Evolutionary conservation across 2,888 invertebrate species (phyloP).

Genomic region (Volucella inanis): DNA sequence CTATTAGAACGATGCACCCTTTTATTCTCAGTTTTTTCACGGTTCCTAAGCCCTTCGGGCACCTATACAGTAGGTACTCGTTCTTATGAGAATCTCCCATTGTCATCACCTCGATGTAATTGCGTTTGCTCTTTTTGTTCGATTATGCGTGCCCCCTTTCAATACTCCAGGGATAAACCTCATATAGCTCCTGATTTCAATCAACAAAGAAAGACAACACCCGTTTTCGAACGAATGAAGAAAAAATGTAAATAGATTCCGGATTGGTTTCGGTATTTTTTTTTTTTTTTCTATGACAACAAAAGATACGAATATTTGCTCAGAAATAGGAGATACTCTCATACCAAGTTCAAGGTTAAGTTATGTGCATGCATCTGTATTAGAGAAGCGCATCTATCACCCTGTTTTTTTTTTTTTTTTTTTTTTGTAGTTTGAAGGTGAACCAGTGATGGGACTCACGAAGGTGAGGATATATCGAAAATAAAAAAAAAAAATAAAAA

Average conservation of each 20-base stretch:
- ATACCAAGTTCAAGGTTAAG: slow-evolving; percentile 67
- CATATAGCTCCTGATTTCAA: slow-evolving; percentile 23
- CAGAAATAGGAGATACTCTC: slow-evolving; percentile 39
- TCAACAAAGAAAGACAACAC: slow-evolving; percentile 4
- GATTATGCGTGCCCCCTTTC: slow-evolving; percentile 50
- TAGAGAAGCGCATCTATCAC: slow-evolving; percentile 15
- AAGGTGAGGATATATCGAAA: slow-evolving; percentile 4
- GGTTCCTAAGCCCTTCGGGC: slow-evolving; percentile 8
- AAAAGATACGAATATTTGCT: slow-evolving; percentile 52
- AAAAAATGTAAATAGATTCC: slow-evolving; percentile 47
- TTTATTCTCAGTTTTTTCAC: slow-evolving; percentile 23
- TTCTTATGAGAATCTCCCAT: slow-evolving; percentile 14
- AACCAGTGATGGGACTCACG: slow-evolving; percentile 16
- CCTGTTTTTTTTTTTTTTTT: neutral
- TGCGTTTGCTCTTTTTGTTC: slow-evolving; percentile 50
- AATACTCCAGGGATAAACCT: slow-evolving; percentile 19
- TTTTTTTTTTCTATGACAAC: slow-evolving; percentile 15
- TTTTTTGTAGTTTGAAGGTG: slow-evolving; percentile 9
- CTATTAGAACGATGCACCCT: slow-evolving; percentile 44
- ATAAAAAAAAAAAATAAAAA: neutral
- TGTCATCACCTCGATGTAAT: slow-evolving; percentile 58
- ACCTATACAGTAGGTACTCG: slow-evolving; percentile 27
- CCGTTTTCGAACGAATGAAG: slow-evolving; percentile 17
- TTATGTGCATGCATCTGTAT: slow-evolving; percentile 30
- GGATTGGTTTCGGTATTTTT: slow-evolving; percentile 43